Evolutionary conservation across 2,888 invertebrate genomes (phyloP), one percentile per base, ranked within the genome.

Genomic region (Caenorhabditis zanzibari): DNA sequence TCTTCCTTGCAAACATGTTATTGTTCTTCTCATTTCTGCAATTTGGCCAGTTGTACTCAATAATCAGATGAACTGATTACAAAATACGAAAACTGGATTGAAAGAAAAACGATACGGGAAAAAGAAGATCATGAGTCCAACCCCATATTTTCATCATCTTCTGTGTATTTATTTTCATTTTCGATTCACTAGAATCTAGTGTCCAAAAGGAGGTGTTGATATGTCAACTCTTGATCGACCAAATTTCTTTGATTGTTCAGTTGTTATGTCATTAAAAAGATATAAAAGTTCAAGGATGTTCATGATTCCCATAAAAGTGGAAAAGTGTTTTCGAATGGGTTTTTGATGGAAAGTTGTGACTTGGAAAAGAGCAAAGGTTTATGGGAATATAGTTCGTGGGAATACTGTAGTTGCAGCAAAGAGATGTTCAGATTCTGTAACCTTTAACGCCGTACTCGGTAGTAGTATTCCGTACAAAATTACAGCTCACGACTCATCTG

Each of bases 211-310:
- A n/a, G 44, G n/a, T 63, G 44, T 44, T 63, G 63, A 63, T 63
- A 41, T 68, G 41, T 68, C 22, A 54, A 68, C 54, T 68, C 54
- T 54, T 54, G 68, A 54, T 54, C 38, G 38, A 19, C 26, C 47
- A 44, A 54, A 12, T 54, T 54, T 54, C 24, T 24, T 26, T 14
- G 68, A 54, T 54, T 24, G 38, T 9, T 14, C 47, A 47, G 35
- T 68, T 38, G 35, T 32, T 38, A 68, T 68, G 54, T 38, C 54
- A 54, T 68, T n/a, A 68, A 54, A 52, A 68, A 4, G 24, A 22
- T 38, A 68, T 68, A 68, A 68, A 68, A 68, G 68, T 38, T 66
- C 68, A 54, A 41, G 22, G 14, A 66, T 52, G 47, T 32, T 52
- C 66, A n/a, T n/a, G 52, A 32, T 47, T 49, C 44, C n/a, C 64